Evolutionary conservation across 2,888 invertebrate species (phyloP).

Genomic region (Campaea margaritaria): DNA sequence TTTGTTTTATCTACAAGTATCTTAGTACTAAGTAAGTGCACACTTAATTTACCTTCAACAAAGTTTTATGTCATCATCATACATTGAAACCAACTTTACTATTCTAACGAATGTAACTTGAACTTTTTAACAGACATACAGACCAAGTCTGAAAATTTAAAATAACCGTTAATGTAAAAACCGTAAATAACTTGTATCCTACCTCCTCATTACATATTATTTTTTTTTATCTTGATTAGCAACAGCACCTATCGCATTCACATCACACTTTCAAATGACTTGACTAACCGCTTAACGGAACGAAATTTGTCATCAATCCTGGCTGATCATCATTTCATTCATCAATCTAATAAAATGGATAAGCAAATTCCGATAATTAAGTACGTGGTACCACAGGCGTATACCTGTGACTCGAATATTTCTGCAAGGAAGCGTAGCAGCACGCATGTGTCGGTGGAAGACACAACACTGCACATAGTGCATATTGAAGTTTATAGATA

Average conservation of each 20-base stretch:
- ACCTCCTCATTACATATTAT: too few species aligned
- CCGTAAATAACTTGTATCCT: too few species aligned
- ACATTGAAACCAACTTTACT: too few species aligned
- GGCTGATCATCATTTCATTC: conserved; percentile 3
- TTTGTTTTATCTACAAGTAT: conserved; percentile 53
- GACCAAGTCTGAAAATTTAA: too few species aligned
- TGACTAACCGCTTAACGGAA: conserved; percentile 12
- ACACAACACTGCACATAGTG: too few species aligned
- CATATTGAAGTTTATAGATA: conserved; percentile 46
- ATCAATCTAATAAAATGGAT: conserved; percentile 14
- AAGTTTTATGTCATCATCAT: neutral
- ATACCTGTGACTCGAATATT: neutral
- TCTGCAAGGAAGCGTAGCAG: neutral
- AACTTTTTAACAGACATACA: too few species aligned
- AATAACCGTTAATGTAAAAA: too few species aligned
- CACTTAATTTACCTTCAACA: neutral
- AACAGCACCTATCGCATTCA: neutral
- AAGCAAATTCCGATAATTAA: neutral
- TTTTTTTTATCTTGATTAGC: too few species aligned
- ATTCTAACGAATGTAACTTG: too few species aligned
- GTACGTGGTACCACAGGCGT: neutral
- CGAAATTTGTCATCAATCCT: conserved; percentile 12
- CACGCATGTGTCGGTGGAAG: neutral
- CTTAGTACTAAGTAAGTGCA: conserved; percentile 66
- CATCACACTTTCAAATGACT: conserved; percentile 18